phyloP scores from a whole-genome alignment of 2,797 vertebrate genomes.

The Dicrostonyx torquatus region DNA sequence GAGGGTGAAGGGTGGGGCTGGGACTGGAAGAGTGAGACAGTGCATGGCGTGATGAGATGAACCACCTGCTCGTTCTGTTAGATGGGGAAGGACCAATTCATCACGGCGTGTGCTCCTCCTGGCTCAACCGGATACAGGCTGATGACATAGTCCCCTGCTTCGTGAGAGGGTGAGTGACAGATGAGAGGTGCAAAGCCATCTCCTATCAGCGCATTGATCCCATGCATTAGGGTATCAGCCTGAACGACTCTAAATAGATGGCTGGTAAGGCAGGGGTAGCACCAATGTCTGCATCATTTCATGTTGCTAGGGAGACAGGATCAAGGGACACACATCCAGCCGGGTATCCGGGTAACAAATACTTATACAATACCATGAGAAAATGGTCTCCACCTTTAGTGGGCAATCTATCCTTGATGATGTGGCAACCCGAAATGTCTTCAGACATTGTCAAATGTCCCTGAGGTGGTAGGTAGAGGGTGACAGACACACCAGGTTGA shows the following conservation, averaged over 20 bases:
- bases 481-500: background rate
- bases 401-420: background rate
- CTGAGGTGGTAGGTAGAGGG: background rate
- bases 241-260: background rate
- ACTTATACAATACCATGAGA: background rate
- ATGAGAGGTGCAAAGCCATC: accelerated
- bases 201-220: accelerated
- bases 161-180: slow-evolving; percentile 93
- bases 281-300: background rate
- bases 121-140: slow-evolving; percentile 95
- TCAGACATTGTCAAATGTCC: background rate
- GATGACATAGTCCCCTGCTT: slow-evolving; percentile 97
- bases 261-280: accelerated
- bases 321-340: accelerated
- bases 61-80: slow-evolving; percentile 77
- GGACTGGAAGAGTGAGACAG: accelerated
- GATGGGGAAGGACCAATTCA: slow-evolving; percentile 95
- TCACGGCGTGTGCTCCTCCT: slow-evolving; percentile 98
- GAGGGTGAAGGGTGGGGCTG: background rate
- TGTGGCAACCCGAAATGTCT: background rate
- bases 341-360: accelerated
- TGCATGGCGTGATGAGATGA: too few species aligned
- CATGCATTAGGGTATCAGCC: background rate
- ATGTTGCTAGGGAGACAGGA: background rate
- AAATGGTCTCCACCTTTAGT: background rate